Percentiles rank a stretch among this genome's conserved stretches.
Conservation (phyloP, 2,113 vertebrate genomes). For the Myxocyprinus asiaticus region DNA sequence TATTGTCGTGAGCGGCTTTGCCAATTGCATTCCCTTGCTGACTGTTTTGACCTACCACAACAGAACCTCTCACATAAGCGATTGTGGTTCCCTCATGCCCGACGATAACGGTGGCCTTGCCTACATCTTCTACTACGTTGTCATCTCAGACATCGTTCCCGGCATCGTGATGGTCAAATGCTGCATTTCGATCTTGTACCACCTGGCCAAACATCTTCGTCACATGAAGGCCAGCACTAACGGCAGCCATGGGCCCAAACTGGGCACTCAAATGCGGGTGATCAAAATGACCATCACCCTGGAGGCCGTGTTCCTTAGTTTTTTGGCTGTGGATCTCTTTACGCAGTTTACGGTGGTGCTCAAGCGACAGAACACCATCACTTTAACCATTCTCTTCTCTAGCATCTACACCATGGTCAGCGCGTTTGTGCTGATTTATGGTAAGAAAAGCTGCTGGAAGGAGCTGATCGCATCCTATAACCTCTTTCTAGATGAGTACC, state of each 20-base stretch:
- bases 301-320: constrained; percentile 64
- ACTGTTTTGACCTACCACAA: constrained; percentile 52
- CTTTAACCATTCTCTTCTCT: constrained; percentile 64
- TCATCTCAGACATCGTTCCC: constrained; percentile 68
- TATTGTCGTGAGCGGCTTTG: constrained; percentile 64
- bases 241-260: constrained; percentile 67
- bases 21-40: constrained; percentile 64
- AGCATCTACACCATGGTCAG: constrained; percentile 65
- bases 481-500: constrained; percentile 61
- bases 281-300: constrained; percentile 71
- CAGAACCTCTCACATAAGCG: background rate
- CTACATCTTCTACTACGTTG: constrained; percentile 64
- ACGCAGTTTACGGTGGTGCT: constrained; percentile 62
- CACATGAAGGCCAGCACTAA: constrained; percentile 74
- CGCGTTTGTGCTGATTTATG: constrained; percentile 70
- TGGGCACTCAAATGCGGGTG: constrained; percentile 73
- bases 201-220: constrained; percentile 70
- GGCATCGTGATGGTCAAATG: constrained; percentile 73
- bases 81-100: constrained; percentile 63
- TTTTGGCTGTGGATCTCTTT: constrained; percentile 68
- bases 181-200: constrained; percentile 74
- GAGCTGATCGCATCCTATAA: constrained; percentile 62
- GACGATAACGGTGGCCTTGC: background rate
- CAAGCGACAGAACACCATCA: constrained; percentile 56
- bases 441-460: constrained; percentile 74